Evolutionary conservation across 2,888 invertebrate genomes (phyloP), one percentile per base, ranked within the genome.

Genomic region (Mythimna lalbum): DNA sequence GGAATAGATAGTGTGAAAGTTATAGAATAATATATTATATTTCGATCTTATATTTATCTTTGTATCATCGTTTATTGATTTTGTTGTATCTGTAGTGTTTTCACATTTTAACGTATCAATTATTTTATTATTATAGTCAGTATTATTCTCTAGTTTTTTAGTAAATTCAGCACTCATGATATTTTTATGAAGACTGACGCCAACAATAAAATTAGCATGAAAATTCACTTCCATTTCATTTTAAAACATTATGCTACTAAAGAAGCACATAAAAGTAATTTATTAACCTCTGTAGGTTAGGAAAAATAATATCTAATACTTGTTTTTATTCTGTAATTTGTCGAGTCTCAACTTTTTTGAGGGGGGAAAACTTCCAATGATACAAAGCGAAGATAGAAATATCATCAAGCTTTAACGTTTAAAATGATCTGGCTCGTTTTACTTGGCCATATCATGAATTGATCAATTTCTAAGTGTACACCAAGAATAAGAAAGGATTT

Each of bases 181-280:
- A 43, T 1, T 33, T 43, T 27, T 31, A 52, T 52, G 4, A 43
- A 21, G n/a, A 36, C 10, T 6, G 10, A 12, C 0, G 10, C 21
- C 33, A 43, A 36, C 21, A 73, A 70, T 62, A 53, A 53, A 47
- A 73, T 55, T 27, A 36, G 36, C 53, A 53, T 62, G 3, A 31
- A 36, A 55, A 21, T 47, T 31, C 14, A 14, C 21, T 47, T 27
- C 1, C 17, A 61, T 33, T 36, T 53, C 4, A 27, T 53, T 70
- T 59, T 23, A 9, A 39, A 69, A 31, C 14, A 33, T 21, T 7
- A 27, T 47, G 31, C 14, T 31, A 39, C 14, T 50, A 21, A 43
- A 73, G 2, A 57, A 57, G 50, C 33, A 31, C 52, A 57, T 74
- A 36, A 47, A 64, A 52, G 9, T 50, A 43, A 52, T 59, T 64